phyloP scores from a whole-genome alignment of 2,113 vertebrate genomes.

The Nothocercus julius region DNA sequence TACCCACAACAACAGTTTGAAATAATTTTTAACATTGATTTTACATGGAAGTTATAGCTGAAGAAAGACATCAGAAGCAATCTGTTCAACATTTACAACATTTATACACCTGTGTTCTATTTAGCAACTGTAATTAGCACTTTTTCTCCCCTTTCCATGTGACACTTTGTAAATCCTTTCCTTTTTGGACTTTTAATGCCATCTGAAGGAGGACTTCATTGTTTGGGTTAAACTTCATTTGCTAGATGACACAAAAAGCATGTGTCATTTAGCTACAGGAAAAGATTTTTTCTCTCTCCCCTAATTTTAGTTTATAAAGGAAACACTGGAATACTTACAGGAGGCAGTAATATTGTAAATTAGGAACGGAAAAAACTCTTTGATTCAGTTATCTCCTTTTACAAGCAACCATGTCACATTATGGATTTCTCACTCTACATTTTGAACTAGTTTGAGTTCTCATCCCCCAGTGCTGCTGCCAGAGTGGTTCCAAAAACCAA shows the following conservation, averaged over 20 bases:
- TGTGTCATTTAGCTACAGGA: neutral
- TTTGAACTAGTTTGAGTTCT: rapidly evolving
- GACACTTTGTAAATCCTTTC: neutral
- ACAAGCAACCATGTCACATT: neutral
- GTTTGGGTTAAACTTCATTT: neutral
- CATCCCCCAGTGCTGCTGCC: too few species aligned
- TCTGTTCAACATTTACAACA: neutral
- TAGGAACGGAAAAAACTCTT: neutral
- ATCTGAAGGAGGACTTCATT: neutral
- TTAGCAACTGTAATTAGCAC: neutral
- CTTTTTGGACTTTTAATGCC: neutral
- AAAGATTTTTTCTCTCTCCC: too few species aligned
- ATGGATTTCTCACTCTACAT: neutral
- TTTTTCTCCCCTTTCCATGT: neutral
- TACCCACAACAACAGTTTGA: too few species aligned
- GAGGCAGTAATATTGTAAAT: neutral
- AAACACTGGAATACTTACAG: neutral
- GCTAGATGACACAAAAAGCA: neutral
- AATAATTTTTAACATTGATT: neutral
- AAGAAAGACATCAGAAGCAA: neutral
- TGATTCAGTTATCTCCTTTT: neutral
- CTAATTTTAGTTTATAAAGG: neutral
- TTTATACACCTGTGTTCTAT: too few species aligned
- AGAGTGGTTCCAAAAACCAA: neutral
- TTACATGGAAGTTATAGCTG: neutral